phyloP scores from a whole-genome alignment of 2,113 vertebrate species.

The Lathamus discolor region DNA sequence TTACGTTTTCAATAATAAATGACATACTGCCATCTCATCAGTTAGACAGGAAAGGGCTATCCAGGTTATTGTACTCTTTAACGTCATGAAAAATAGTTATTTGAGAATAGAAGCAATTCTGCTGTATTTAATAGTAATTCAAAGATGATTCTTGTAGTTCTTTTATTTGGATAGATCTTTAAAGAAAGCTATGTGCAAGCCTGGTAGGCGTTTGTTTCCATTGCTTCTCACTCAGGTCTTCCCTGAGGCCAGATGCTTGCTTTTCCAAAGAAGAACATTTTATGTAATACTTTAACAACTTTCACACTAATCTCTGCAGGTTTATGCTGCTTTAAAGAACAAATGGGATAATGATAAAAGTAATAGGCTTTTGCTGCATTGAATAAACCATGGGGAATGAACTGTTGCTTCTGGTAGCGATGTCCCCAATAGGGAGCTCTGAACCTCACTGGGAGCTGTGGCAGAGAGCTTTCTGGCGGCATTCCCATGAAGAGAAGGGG shows the following conservation, averaged over 20 bases:
- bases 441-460: not conserved
- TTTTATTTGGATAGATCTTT: not conserved
- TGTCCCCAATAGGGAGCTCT: rapidly evolving
- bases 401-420: not conserved
- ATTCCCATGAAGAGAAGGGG: not conserved
- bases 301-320: not conserved
- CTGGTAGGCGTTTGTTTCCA: not conserved
- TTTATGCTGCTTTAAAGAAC: not conserved
- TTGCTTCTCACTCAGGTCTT: not conserved
- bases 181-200: not conserved
- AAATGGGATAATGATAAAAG: not conserved
- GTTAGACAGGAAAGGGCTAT: not conserved
- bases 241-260: not conserved
- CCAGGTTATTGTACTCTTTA: not conserved
- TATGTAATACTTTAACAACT: not conserved
- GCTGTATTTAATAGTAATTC: not conserved
- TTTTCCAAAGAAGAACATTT: not conserved
- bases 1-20: not conserved
- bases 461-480: not conserved
- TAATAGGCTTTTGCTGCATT: not conserved
- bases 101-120: not conserved
- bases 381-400: not conserved
- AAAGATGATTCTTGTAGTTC: not conserved
- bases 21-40: not conserved
- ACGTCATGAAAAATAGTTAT: not conserved